Percentiles rank a stretch among this genome's conserved stretches.
Evolutionary conservation across 1,140 invertebrate species (phyloP).

Genomic region (Brachionus sp.): DNA sequence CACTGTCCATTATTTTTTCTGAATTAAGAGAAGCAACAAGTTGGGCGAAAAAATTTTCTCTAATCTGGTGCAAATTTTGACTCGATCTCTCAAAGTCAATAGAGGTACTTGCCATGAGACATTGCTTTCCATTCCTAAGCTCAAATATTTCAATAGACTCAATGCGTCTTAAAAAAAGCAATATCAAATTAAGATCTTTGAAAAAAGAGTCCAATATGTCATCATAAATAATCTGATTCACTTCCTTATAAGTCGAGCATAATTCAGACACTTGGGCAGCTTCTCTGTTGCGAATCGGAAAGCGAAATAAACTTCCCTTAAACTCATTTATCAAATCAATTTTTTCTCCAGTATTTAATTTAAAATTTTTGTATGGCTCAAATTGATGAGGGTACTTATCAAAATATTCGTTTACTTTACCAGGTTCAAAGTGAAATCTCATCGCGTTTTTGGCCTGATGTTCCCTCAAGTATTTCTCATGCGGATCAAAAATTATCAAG

Average conservation of each 20-base stretch:
- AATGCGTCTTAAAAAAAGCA: conserved; percentile 46
- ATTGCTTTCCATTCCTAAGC: background rate
- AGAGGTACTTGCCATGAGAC: background rate
- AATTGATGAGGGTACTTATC: conserved; percentile 12
- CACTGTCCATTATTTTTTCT: background rate
- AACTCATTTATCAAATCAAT: conserved; percentile 39
- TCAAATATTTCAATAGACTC: conserved; percentile 46
- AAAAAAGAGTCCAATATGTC: conserved; percentile 16
- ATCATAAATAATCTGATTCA: conserved; percentile 44
- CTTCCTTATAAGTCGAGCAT: background rate
- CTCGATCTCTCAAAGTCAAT: background rate
- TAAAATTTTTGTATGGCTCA: conserved; percentile 30
- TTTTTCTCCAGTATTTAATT: background rate
- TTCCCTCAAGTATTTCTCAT: conserved; percentile 46
- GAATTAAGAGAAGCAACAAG: background rate
- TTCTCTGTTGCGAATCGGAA: conserved; percentile 44
- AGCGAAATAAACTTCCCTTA: conserved; percentile 47
- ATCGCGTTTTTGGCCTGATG: background rate
- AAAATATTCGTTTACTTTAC: background rate
- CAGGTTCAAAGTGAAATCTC: background rate
- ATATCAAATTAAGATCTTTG: conserved; percentile 46
- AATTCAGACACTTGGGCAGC: conserved; percentile 48
- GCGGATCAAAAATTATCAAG: conserved; percentile 51
- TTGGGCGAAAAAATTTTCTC: background rate
- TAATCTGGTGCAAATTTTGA: conserved; percentile 3